Base-by-base conservation (phyloP, 2,797 vertebrate genomes). In the Falco novaeseelandiae region DNA sequence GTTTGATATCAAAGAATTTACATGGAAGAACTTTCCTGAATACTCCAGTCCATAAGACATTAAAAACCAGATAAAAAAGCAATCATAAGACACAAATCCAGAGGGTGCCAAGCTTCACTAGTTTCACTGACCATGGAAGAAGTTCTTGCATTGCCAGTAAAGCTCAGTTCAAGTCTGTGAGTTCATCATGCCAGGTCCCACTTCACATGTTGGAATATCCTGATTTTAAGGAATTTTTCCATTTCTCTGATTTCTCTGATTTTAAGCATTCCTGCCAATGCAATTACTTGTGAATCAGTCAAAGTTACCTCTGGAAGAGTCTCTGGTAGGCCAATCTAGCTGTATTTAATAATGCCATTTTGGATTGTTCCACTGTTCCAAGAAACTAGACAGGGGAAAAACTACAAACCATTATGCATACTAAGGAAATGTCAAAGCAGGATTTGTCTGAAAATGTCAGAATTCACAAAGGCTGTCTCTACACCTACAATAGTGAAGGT, bases 221-320 rank as follows among this genome's bases (percentile, higher is more conserved):
- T 32, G 55, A 83, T 83, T 83, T 89, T 81, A 93, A 89, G 58
- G 44, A 93, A 14, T 89, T 85, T 96, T 95, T 83, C 70, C 12
- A 46, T 70, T 94, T 83, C 32, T 89, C 61, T 89, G 77, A 82
- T 89, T 94, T 88, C 26, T 77, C 61, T 86, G 55, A 80, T 87
- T 95, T 89, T 65, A 90, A 87, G 18, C 6, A n/a, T 42, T 78
- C n/a, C 78, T 85, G 78, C 34, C 74, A 87, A 44, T 65, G 6
- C 36, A 87, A 65, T 89, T 92, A 65, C 30, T 73, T 3, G 1
- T 36, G 40, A 90, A 67, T 61, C 91, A 55, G 48, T 91, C n/a
- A 61, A 66, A 76, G 57, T 27, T 80, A 84, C 18, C 29, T 77
- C 62, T 87, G 63, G 72, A 92, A 74, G 8, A 54, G 18, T 34